Evolutionary conservation across 2,888 invertebrate species (phyloP), one percentile per base, ranked within the genome.

Genomic region (Crioceris asparagi): DNA sequence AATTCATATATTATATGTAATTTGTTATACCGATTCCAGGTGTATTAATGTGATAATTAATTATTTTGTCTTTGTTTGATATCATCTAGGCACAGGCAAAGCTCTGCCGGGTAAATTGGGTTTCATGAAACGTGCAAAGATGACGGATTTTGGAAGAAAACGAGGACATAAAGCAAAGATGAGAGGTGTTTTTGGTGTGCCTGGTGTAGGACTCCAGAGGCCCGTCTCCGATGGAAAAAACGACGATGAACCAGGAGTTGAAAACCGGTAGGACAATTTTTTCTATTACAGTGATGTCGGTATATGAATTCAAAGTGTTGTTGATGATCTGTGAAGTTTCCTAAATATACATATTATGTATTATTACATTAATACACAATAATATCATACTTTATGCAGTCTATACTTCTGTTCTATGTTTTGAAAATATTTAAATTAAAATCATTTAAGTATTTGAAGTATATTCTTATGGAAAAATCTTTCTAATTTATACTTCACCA

Each of bases 151-250:
- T 57, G 80, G 83, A 18, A 68, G 88, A 43, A 88, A 90, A 59
- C 71, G 91, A 42, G 87, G 85, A 5, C 78, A 84, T 2, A 92
- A 92, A 60, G 79, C 87, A 10, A 92, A 90, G 66, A 85, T 90
- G 77, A 68, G 87, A 33, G 86, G 85, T 3, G 75, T 84, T 29
- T 85, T 85, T 58, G 85, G 85, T 11, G 81, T 80, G 4, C 84
- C 85, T 0, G 84, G 83, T 5, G 67, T 85, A 15, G 83, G 83
- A 3, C 63, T 85, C 38, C 83, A 83, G 53, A 65, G 76, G 35
- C 77, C 77, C 0, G 72, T 72, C 41, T 70, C 74, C 1, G 75
- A 75, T 18, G 74, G 62, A 1, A 76, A 74, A 55, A 56, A 60
- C 32, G 80, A 80, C 47, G 77, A 76, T 50, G 82, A 83, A 59